Conservation (phyloP, 2,113 vertebrate species). For the Sceloporus undulatus region DNA sequence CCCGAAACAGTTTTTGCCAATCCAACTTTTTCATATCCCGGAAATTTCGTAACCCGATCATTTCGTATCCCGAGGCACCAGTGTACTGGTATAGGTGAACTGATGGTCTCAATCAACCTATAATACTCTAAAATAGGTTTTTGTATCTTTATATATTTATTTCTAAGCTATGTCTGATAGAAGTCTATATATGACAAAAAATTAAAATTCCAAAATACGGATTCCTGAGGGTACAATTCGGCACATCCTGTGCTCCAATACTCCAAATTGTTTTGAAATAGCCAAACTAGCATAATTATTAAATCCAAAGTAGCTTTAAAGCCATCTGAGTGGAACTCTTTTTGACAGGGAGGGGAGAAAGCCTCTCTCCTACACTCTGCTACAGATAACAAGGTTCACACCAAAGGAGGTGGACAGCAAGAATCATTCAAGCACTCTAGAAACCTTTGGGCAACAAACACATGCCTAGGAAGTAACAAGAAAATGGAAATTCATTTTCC, state of each 20-base stretch:
- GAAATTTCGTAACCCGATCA: no score
- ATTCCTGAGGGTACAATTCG: neutral
- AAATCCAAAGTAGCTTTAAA: neutral
- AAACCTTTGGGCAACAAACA: neutral
- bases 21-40: no score
- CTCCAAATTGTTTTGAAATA: neutral
- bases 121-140: no score
- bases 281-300: neutral
- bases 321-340: neutral
- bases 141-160: neutral
- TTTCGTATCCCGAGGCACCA: no score
- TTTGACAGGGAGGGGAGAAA: neutral
- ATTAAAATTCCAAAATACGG: neutral
- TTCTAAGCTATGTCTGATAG: neutral
- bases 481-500: neutral
- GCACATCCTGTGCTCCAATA: neutral
- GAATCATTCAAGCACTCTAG: neutral
- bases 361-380: neutral
- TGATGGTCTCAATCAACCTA: neutral
- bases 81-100: neutral
- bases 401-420: neutral
- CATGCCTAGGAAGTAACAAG: neutral
- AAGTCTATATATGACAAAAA: neutral
- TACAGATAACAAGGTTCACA: neutral
- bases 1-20: no score